Evolutionary conservation across 2,888 invertebrate species (phyloP), one percentile per base, ranked within the genome.

Genomic region (Agrotis clavis): DNA sequence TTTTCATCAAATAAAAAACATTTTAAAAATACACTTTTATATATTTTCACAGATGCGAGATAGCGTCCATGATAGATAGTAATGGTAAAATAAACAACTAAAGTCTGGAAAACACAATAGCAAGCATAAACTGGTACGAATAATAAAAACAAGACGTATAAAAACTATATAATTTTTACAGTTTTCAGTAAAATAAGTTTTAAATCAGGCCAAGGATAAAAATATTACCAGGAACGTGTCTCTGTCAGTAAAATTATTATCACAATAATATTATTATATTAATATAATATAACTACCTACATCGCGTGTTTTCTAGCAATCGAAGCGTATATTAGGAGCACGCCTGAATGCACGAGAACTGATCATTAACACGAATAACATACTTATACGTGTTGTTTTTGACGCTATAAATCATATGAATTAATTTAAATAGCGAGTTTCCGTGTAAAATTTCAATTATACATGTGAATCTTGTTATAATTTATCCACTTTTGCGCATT

Each of bases 361-460:
- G 35, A 51, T 71, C 54, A 82, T 79, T 78, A 82, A 13, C 82
- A 60, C 79, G 63, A 45, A 25, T 30, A 41, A 41, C 30, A 51
- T 19, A 54, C 50, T 56, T 25, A 45, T 25, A 47, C 5, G 51
- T 47, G 18, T 25, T 35, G 18, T 70, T 70, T 53, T 47, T 2
- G 25, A 51, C 35, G 7, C 7, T 25, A 53, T 71, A 63, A 56
- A 21, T 59, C 41, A 57, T 19, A 11, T 35, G 6, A 57, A 57
- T 57, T n/a, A 35, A 35, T 57, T 35, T n/a, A 57, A 57, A 35
- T 35, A 13, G n/a, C 6, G 13, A 13, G 0, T 57, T 13, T 57
- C 35, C 9, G 3, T 57, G 56, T 5, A 1, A 30, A n/a, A n/a
- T 57, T 57, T 57, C 57, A 35, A 13, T 57, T 57, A 18, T 57